These are phyloP conservation scores for Ochropacha duplaris DNA, from an alignment of 2,888 invertebrate genomes.

Conservation along the genomic window DNA sequence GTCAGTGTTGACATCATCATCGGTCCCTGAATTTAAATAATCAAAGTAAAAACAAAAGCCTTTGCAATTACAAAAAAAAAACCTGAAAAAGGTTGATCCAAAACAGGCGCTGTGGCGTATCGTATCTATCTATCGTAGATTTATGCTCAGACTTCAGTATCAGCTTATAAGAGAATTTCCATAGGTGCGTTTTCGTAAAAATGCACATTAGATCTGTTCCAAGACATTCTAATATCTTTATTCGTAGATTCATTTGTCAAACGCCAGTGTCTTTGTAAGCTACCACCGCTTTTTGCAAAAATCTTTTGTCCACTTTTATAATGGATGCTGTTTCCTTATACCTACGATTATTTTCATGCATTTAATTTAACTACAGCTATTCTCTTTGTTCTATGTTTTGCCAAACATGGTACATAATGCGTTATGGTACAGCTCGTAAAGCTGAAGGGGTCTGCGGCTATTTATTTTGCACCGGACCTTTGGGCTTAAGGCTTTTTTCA, in stretches of 20 bases:
- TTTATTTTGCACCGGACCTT: slow-evolving; percentile 44
- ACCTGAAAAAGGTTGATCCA: too few relatives aligned
- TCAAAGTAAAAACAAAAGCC: too few relatives aligned
- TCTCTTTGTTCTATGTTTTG: neutral
- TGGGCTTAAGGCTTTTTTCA: slow-evolving; percentile 25
- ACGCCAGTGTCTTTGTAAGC: neutral
- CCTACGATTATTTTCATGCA: neutral
- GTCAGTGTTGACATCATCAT: too few relatives aligned
- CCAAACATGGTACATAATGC: slow-evolving; percentile 10
- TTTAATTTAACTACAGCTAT: neutral
- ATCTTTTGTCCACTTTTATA: neutral
- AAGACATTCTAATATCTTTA: neutral
- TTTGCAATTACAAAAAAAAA: too few relatives aligned
- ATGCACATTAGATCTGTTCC: neutral
- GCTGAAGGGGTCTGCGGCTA: slow-evolving; percentile 28
- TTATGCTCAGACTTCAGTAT: too few relatives aligned
- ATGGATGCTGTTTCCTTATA: neutral
- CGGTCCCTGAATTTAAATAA: too few relatives aligned
- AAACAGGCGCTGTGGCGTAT: too few relatives aligned
- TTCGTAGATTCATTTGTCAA: slow-evolving; percentile 3
- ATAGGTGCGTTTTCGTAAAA: neutral
- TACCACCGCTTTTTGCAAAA: neutral
- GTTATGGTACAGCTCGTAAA: slow-evolving; percentile 28
- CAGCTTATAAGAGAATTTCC: too few relatives aligned
- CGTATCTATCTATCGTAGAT: too few relatives aligned